Evolutionary conservation across 2,888 invertebrate genomes (phyloP), one percentile per base, ranked within the genome.

Genomic region (Hemaris fuciformis): DNA sequence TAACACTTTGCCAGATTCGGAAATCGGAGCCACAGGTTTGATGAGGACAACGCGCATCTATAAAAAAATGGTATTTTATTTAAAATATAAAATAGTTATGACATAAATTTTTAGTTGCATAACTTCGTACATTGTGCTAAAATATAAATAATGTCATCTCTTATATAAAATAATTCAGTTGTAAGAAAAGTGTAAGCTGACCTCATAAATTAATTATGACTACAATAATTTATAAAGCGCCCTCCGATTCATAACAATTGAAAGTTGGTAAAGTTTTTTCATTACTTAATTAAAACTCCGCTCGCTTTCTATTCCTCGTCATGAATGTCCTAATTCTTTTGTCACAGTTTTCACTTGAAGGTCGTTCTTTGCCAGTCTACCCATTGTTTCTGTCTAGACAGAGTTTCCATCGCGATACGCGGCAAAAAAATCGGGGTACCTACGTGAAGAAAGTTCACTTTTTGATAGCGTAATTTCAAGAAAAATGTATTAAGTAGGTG

Each of bases 311-410:
- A 18, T 31, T 31, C 27, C 3, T 53, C 27, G 18, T 10, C 53
- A 53, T 31, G 53, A 53, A 53, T 53, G 31, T 18, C 31, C 31
- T 53, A 53, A 53, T 53, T 53, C 27, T 53, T 53, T 53, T 31
- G 18, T 53, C 53, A 53, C 53, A n/a, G 53, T 53, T 53, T 53
- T 31, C 18, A 53, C 53, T 53, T 53, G 31, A 53, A 53, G 53
- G 53, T 53, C 31, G 8, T 18, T 3, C n/a, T n/a, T 8, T 18
- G 18, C 15, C 8, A 53, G 53, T 45, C 23, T n/a, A 22, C 5
- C 22, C 53, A 53, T 53, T 53, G 53, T 53, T 53, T 53, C 31
- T 31, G 18, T 31, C 10, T 53, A 18, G 8, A 18, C 8, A 53
- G 18, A 31, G 15, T 31, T 31, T 10, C 6, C 23, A 20, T 25